Evolutionary conservation across 1,140 invertebrate genomes (phyloP), one percentile per base, ranked within the genome.

Genomic region (Camponotus vicinus): DNA sequence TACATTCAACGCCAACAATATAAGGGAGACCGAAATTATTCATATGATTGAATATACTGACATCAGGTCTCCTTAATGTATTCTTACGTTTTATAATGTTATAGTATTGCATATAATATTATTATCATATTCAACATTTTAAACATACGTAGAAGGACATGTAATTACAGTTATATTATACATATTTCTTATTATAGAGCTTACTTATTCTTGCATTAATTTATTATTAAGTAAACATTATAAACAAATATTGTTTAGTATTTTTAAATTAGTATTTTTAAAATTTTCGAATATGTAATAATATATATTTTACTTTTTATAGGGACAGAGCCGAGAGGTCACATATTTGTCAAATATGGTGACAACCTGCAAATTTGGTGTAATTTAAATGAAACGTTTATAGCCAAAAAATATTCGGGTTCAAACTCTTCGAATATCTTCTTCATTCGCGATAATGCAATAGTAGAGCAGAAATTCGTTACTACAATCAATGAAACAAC

Each of bases 321-420:
- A 96, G 96, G 92, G 83, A 96, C 96, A 6, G 91, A 91, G 89
- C 96, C 96, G 18, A 87, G 87, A 52, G 96, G 96, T 40, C 96
- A 96, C 84, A 96, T 96, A 76, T 89, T 94, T 61, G 69, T 96
- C 11, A 92, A 96, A 84, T 91, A 93, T 80, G 96, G 96, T n/a
- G 21, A 83, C 95, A 0, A 27, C 27, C 91, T 96, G 76, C 92
- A 92, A 86, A 95, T 92, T 92, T 13, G 96, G 96, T 91, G 91
- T 95, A 37, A 27, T 27, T 89, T 96, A 32, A 95, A 96, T 90
- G 85, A 94, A 59, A 94, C 93, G 7, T 89, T 87, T 7, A 86
- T 93, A 67, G 89, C 95, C 55, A 37, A 32, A 0, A 49, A 90
- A 7, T 94, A 92, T 40, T 91, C 91, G 37, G 93, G 92, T 4